These are phyloP conservation scores for Electrophaes corylata DNA, from an alignment of 2,888 invertebrate genomes.

Conservation along the genomic window DNA sequence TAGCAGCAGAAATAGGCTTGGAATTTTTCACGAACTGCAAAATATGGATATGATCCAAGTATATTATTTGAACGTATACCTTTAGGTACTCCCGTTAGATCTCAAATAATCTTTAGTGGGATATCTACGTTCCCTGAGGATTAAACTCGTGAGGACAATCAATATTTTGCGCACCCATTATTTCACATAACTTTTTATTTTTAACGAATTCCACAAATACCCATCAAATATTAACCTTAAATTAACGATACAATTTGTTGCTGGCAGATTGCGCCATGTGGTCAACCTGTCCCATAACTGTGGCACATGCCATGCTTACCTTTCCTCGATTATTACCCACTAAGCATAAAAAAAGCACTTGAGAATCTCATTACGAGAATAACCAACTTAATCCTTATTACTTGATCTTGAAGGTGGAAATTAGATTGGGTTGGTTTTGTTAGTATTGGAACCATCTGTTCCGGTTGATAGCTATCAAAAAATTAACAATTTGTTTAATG, in stretches of 20 bases:
- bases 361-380: constrained; percentile 44
- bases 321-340: constrained; percentile 71
- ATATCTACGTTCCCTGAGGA: too few relatives aligned
- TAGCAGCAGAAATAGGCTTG: too few relatives aligned
- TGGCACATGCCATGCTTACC: constrained; percentile 81
- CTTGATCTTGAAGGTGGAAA: constrained; percentile 33
- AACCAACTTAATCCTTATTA: constrained; percentile 37
- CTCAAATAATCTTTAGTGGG: too few relatives aligned
- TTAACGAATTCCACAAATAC: constrained; percentile 15
- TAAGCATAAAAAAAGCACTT: constrained; percentile 66
- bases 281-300: constrained; percentile 82
- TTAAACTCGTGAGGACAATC: too few relatives aligned
- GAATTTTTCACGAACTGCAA: too few relatives aligned
- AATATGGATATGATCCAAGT: too few relatives aligned
- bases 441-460: constrained; percentile 72
- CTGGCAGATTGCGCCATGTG: constrained; percentile 80
- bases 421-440: constrained; percentile 25
- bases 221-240: constrained; percentile 69
- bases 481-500: constrained; percentile 85
- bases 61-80: too few relatives aligned
- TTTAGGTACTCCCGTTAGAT: too few relatives aligned
- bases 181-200: too few relatives aligned
- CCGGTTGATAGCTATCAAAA: constrained; percentile 82
- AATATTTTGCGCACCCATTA: too few relatives aligned
- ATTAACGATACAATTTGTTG: constrained; percentile 66